Evolutionary conservation across 2,888 invertebrate species (phyloP).

Genomic region (Caenorhabditis panamensis): DNA sequence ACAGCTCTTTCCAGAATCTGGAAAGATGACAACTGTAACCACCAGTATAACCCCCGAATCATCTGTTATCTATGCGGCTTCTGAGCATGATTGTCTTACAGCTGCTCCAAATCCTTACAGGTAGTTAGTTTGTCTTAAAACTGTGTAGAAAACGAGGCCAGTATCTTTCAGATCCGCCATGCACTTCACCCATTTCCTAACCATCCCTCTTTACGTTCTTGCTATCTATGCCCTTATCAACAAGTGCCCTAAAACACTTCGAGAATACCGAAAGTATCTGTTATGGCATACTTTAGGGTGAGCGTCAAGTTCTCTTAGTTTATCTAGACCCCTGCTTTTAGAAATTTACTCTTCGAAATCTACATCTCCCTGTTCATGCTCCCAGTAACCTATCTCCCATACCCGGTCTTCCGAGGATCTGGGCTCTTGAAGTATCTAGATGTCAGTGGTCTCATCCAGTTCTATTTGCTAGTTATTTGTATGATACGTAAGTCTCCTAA

Average conservation of each 20-base stretch:
- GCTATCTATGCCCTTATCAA: constrained; percentile 37
- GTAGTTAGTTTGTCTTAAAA: background rate
- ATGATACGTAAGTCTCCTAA: constrained; percentile 38
- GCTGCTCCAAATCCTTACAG: constrained; percentile 28
- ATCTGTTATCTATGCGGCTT: too few relatives aligned
- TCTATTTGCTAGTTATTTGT: constrained; percentile 44
- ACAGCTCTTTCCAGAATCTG: too few relatives aligned
- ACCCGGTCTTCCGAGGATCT: constrained; percentile 48
- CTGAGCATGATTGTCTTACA: constrained; percentile 9
- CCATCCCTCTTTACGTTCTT: constrained; percentile 35
- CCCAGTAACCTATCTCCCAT: constrained; percentile 51
- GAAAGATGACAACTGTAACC: too few relatives aligned
- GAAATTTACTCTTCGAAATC: constrained; percentile 45
- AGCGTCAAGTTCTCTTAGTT: background rate
- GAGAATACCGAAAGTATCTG: constrained; percentile 47
- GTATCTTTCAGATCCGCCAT: constrained; percentile 37
- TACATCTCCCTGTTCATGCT: constrained; percentile 53
- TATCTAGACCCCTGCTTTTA: background rate
- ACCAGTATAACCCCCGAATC: too few relatives aligned
- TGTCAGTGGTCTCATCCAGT: constrained; percentile 50
- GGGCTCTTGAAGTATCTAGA: constrained; percentile 43
- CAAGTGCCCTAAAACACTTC: constrained; percentile 32
- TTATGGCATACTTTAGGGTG: constrained; percentile 53
- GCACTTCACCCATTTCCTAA: constrained; percentile 49
- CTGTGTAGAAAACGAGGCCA: too few relatives aligned